Evolutionary conservation across 2,113 vertebrate species (phyloP).

Genomic region (Sarotherodon lohbergeri): DNA sequence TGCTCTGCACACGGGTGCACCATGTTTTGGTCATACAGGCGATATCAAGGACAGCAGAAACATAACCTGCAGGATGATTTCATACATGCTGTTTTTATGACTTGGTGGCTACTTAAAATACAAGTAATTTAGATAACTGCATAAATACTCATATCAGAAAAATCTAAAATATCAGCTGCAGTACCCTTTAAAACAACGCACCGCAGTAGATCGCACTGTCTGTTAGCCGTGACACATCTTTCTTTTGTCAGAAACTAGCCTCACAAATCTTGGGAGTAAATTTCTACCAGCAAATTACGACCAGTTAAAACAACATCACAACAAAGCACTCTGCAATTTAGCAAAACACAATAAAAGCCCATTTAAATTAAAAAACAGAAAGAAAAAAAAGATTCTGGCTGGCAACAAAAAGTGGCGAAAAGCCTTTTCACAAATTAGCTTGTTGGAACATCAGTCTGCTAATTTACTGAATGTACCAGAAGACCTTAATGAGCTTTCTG

Average conservation of each 20-base stretch:
- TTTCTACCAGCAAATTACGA: neutral
- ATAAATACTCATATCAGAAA: neutral
- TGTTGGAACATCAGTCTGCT: neutral
- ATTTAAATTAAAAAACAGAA: neutral
- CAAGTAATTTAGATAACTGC: neutral
- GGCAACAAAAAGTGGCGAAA: neutral
- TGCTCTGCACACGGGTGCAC: neutral
- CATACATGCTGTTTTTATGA: neutral
- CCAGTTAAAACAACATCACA: neutral
- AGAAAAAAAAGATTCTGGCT: neutral
- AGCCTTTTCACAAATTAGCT: neutral
- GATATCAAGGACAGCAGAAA: neutral
- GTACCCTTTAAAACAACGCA: neutral
- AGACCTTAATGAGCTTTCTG: neutral
- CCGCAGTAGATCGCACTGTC: neutral
- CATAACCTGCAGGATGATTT: neutral
- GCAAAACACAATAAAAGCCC: neutral
- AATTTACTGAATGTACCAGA: neutral
- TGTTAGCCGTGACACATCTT: neutral
- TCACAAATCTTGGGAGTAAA: neutral
- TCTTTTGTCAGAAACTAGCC: neutral
- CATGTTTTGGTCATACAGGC: rapidly evolving
- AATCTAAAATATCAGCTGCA: neutral
- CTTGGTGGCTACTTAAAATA: rapidly evolving
- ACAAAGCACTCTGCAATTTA: neutral